phyloP scores from a whole-genome alignment of 2,797 vertebrate genomes.

The Vultur gryphus region DNA sequence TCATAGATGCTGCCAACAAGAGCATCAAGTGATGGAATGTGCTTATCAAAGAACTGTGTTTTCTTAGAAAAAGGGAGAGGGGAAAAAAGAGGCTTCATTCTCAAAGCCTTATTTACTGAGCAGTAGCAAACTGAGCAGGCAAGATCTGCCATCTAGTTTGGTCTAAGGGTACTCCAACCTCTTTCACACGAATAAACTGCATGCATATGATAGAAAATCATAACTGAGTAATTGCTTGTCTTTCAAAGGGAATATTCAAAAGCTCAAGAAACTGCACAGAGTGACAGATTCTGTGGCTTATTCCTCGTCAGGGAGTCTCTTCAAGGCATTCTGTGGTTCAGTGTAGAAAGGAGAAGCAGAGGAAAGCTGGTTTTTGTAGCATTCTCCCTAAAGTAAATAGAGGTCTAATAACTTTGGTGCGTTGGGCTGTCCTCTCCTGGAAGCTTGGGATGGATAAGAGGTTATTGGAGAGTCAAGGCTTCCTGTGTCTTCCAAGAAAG shows the following conservation, averaged over 20 bases:
- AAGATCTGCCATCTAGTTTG: background rate
- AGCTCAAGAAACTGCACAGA: background rate
- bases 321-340: background rate
- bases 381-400: background rate
- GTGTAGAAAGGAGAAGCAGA: background rate
- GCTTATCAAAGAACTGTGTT: background rate
- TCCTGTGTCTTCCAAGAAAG: background rate
- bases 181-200: background rate
- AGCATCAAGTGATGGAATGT: background rate
- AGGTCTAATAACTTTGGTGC: background rate
- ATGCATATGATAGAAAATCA: background rate
- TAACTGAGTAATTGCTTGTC: background rate
- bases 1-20: background rate
- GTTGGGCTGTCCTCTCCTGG: background rate
- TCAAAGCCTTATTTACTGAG: background rate
- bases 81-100: background rate
- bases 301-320: background rate
- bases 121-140: background rate
- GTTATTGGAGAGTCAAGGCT: background rate
- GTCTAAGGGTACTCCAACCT: background rate
- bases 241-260: background rate
- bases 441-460: background rate
- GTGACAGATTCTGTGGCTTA: background rate
- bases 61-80: background rate
- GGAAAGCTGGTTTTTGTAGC: background rate